Evolutionary conservation across 2,888 invertebrate species (phyloP), one percentile per base, ranked within the genome.

Genomic region (Gortyna flavago): DNA sequence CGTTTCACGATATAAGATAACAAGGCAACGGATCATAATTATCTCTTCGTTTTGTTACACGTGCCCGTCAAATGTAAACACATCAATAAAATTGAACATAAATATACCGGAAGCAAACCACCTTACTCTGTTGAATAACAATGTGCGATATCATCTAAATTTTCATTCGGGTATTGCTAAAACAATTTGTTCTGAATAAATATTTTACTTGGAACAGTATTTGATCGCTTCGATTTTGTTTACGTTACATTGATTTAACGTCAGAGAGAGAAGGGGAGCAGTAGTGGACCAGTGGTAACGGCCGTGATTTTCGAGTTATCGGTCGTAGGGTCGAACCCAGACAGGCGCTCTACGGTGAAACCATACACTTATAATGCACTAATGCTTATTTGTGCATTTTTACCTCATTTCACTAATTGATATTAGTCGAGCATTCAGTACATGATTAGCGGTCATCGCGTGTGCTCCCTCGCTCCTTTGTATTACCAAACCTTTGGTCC

Each of bases 1-100:
- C 87, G 85, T 87, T 88, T 83, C 83, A 73, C 75, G 80, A 89
- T 85, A 86, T 86, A 85, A 90, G 88, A 91, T 90, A 90, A 91
- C 90, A 91, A 88, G 90, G 88, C 88, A 78, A 71, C 86, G 81
- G 85, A 83, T 84, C 82, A 86, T 90, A n/a, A n/a, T n/a, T n/a
- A 87, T 87, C 85, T 88, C 83, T 86, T 83, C 80, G 78, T 89
- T 89, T 83, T 79, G 78, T 72, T 68, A 67, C 41, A 70, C 74
- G 72, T 66, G 73, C 54, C 71, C 74, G 67, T 72, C 75, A 78
- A 81, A 69, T 70, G 77, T 81, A 82, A 83, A 86, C 72, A 84
- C 73, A 81, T 82, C 75, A 79, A 83, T 84, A 81, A 82, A 83
- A 88, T 86, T 81, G 75, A 87, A 87, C 54, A 80, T 83, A 87